These are phyloP conservation scores for Ochropleura leucogaster DNA, from an alignment of 2,888 invertebrate species.

Conservation along the genomic window DNA sequence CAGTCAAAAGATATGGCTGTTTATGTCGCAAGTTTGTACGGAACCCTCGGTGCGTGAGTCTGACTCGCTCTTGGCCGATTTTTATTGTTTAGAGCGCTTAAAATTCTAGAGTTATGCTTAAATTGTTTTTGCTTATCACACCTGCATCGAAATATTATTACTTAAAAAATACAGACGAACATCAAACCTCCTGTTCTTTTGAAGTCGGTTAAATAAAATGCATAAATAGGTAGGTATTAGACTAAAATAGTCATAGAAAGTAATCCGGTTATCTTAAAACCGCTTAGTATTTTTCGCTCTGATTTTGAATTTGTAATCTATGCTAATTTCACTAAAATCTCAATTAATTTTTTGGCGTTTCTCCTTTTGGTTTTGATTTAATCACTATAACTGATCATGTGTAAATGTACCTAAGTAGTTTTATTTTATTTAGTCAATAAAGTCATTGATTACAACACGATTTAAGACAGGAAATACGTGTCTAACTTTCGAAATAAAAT, in stretches of 20 bases:
- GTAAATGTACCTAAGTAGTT: background rate
- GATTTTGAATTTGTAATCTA: conserved; percentile 7
- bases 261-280: background rate
- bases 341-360: conserved; percentile 8
- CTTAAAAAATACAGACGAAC: background rate
- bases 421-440: background rate
- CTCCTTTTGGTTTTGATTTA: conserved; percentile 12
- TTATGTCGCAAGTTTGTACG: no score
- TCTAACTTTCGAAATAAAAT: conserved; percentile 20
- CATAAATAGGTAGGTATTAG: background rate
- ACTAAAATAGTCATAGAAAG: conserved; percentile 23
- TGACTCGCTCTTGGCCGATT: no score
- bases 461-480: conserved; percentile 11
- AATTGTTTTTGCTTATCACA: background rate
- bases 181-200: no score
- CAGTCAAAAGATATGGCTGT: no score
- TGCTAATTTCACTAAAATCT: conserved; percentile 5
- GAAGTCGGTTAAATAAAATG: no score
- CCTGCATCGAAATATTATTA: background rate
- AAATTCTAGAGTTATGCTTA: conserved; percentile 13
- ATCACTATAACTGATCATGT: conserved; percentile 1
- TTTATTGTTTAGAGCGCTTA: background rate
- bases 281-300: background rate
- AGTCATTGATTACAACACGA: background rate
- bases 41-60: no score